These are phyloP conservation scores for Cyprinodon variegatus DNA, from an alignment of 2,113 vertebrate genomes.

Conservation along the genomic window DNA sequence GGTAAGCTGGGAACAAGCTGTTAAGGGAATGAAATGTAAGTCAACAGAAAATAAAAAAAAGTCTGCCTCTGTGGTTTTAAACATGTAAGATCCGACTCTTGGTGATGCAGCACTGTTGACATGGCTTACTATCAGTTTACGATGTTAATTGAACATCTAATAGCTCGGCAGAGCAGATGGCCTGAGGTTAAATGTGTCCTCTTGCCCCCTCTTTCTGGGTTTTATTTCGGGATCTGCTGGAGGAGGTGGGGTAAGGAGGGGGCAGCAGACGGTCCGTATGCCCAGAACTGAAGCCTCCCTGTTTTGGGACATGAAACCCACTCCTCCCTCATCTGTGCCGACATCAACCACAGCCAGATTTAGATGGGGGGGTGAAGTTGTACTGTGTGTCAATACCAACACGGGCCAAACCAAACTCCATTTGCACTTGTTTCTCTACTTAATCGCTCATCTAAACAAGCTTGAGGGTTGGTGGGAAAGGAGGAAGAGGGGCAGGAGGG, in stretches of 20 bases:
- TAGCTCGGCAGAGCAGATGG: constrained; percentile 64
- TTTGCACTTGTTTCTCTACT: constrained; percentile 80
- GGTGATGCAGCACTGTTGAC: constrained; percentile 56
- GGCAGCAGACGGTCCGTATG: constrained; percentile 44
- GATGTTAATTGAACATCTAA: constrained; percentile 71
- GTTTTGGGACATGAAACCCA: constrained; percentile 58
- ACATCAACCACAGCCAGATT: constrained; percentile 67
- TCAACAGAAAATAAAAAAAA: constrained; percentile 53
- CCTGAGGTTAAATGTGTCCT: constrained; percentile 58
- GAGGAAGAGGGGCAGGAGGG: constrained; percentile 60
- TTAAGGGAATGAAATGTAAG: constrained; percentile 43
- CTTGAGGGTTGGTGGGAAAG: constrained; percentile 72
- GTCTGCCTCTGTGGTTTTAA: constrained; percentile 37
- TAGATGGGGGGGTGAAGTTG: constrained; percentile 56
- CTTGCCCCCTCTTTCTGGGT: constrained; percentile 49
- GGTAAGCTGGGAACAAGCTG: not conserved
- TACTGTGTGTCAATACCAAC: constrained; percentile 75
- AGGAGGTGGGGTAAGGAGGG: constrained; percentile 52
- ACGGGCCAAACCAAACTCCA: constrained; percentile 75
- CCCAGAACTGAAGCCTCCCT: constrained; percentile 67
- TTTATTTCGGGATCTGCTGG: constrained; percentile 70
- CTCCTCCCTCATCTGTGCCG: constrained; percentile 66
- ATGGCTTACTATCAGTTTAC: constrained; percentile 66
- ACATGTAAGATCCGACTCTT: constrained; percentile 35
- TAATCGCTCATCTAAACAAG: constrained; percentile 82